phyloP scores from a whole-genome alignment of 2,113 vertebrate genomes.

The Anarrhichthys ocellatus region DNA sequence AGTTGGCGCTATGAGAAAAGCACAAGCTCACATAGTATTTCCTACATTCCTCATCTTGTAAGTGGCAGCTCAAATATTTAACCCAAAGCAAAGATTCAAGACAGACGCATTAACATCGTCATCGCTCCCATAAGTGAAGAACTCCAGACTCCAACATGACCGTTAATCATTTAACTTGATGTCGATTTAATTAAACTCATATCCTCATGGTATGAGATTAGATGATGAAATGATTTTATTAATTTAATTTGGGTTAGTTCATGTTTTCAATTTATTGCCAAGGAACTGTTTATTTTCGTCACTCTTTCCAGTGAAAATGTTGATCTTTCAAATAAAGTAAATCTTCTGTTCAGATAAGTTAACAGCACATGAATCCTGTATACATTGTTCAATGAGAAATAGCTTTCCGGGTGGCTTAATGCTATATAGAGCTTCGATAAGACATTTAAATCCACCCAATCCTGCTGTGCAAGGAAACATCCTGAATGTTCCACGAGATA shows the following conservation, averaged over 20 bases:
- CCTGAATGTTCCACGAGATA: slow-evolving; percentile 11
- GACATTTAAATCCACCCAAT: not conserved
- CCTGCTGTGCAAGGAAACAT: slow-evolving; percentile 12
- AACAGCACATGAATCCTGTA: not conserved
- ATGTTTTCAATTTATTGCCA: slow-evolving; percentile 23
- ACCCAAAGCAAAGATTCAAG: slow-evolving; percentile 31
- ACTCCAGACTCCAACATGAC: slow-evolving; percentile 28
- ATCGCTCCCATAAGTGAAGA: slow-evolving; percentile 49
- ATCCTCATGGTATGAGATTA: slow-evolving; percentile 6
- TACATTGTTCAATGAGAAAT: slow-evolving; percentile 3
- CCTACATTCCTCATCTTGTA: slow-evolving; percentile 13
- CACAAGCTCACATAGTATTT: slow-evolving; percentile 18
- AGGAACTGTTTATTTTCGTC: slow-evolving; percentile 18
- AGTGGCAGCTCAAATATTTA: slow-evolving; percentile 34
- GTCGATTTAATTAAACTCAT: slow-evolving; percentile 3
- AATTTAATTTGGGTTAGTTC: slow-evolving; percentile 18
- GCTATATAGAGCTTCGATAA: not conserved
- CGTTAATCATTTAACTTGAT: slow-evolving; percentile 20
- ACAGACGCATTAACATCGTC: slow-evolving; percentile 15
- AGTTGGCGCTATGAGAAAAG: slow-evolving; percentile 20
- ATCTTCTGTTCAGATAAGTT: slow-evolving; percentile 1
- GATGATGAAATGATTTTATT: not conserved
- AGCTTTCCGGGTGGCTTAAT: not conserved
- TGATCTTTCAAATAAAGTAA: slow-evolving; percentile 5
- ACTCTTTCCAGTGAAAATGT: slow-evolving; percentile 21